Base-by-base conservation (phyloP, 2,113 vertebrate species). In the Excalfactoria chinensis region DNA sequence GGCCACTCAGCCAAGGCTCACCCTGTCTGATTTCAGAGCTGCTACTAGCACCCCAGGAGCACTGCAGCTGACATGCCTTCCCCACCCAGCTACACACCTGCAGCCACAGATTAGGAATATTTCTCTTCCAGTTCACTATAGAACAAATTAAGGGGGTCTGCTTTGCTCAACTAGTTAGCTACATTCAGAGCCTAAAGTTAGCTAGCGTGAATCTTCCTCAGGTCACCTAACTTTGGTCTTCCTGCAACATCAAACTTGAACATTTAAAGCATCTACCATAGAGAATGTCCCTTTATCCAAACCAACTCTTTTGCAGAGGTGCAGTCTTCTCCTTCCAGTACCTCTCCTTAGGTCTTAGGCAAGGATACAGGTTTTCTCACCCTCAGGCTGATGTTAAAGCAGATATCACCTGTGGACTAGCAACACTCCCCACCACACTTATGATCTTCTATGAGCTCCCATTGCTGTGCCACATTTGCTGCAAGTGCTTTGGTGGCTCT, bases 391-490 rank as follows among this genome's bases (percentile, higher is more conserved):
- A 10, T 28, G 15, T 53, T 76, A 59, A 62, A 90, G 37, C 26
- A 74, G 48, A 6, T 13, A 32, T 32, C 51, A n/a, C 55, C 37
- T 23, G 35, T 40, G 22, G 12, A 32, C 12, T n/a, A 73, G 37
- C 23, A 73, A 49, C 32, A 59, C 13, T 41, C 20, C 66, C 43
- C 22, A 9, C 62, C 9, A 5, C 51, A 12, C 37, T 25, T 19
- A 9, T 28, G 21, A 19, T 49, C 67, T 49, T 28, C 19, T 6
- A 7, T 7, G 22, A 73, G 23, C 22, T 34, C 81, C 2, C 22
- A 37, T 66, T 51, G 48, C 37, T 1, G 0, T 18, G 32, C 48
- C 51, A 51, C 62, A 46, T 15, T 5, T 14, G 11, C 35, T 25
- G 3, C 6, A 43, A 71, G 75, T 0, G 0, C 30, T 82, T 71